Conservation (phyloP, 1,140 invertebrate genomes). For the Leguminivora glycinivorella region DNA sequence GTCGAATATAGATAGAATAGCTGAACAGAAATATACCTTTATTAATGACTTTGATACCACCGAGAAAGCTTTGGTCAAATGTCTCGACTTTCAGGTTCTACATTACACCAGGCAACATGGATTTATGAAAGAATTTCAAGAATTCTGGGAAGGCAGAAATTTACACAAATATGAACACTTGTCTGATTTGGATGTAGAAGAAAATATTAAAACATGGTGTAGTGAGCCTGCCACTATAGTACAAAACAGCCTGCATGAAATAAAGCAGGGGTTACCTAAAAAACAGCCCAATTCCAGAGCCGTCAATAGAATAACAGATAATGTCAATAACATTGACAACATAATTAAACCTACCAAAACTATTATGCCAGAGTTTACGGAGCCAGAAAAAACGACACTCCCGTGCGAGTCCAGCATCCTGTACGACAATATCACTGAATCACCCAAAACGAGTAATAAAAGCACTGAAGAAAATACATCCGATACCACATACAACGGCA, state of each 20-base stretch:
- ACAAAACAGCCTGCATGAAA: constrained; percentile 29
- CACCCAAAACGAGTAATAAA: neutral
- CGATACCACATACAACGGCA: neutral
- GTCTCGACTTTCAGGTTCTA: constrained; percentile 33
- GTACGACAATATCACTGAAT: neutral
- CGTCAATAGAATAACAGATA: neutral
- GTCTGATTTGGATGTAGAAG: constrained; percentile 27
- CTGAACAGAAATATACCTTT: neutral
- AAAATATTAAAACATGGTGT: constrained; percentile 28
- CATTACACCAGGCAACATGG: constrained; percentile 27
- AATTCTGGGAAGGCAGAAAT: constrained; percentile 30
- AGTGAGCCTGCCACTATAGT: constrained; percentile 16
- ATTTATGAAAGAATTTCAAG: neutral
- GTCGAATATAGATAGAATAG: neutral
- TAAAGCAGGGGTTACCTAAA: constrained; percentile 24
- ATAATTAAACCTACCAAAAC: neutral
- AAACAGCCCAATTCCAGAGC: neutral
- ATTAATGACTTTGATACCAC: constrained; percentile 7
- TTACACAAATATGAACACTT: constrained; percentile 27
- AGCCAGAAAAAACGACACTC: neutral
- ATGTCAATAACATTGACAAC: neutral
- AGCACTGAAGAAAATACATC: neutral
- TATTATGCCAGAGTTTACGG: neutral
- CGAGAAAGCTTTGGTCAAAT: constrained; percentile 30
- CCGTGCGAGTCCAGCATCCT: neutral